phyloP scores from a whole-genome alignment of 2,797 vertebrate species.

The Fringilla coelebs region DNA sequence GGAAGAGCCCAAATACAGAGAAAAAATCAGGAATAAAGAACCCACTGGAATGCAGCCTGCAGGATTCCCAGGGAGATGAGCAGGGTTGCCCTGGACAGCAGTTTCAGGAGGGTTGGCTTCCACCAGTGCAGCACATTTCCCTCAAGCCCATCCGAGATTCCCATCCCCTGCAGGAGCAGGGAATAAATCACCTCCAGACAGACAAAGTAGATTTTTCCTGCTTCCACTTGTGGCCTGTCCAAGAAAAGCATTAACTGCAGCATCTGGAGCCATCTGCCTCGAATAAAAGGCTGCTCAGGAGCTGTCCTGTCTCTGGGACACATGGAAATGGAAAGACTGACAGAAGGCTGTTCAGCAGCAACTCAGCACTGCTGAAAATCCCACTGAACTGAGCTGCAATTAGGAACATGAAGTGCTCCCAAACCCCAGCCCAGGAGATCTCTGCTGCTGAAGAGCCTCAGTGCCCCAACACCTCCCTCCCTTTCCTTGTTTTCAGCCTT shows the following conservation, averaged over 20 bases:
- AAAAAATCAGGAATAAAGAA: not conserved
- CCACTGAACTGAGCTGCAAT: not conserved
- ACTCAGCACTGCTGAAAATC: not conserved
- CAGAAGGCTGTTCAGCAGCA: not conserved
- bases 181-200: not conserved
- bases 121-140: not conserved
- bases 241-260: conserved; percentile 16
- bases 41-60: not conserved
- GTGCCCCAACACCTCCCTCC: not conserved
- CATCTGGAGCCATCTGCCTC: conserved; percentile 35
- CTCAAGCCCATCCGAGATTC: not conserved
- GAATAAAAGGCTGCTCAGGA: not conserved
- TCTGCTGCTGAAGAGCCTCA: not conserved
- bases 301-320: not conserved
- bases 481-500: not conserved
- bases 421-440: not conserved
- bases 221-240: not conserved
- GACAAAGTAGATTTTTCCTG: not conserved
- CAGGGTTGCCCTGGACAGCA: not conserved
- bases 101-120: not conserved
- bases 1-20: not conserved
- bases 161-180: not conserved
- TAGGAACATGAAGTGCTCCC: not conserved
- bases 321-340: not conserved
- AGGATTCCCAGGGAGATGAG: not conserved